phyloP scores from a whole-genome alignment of 2,888 invertebrate species.

The Phaonia tiefii region DNA sequence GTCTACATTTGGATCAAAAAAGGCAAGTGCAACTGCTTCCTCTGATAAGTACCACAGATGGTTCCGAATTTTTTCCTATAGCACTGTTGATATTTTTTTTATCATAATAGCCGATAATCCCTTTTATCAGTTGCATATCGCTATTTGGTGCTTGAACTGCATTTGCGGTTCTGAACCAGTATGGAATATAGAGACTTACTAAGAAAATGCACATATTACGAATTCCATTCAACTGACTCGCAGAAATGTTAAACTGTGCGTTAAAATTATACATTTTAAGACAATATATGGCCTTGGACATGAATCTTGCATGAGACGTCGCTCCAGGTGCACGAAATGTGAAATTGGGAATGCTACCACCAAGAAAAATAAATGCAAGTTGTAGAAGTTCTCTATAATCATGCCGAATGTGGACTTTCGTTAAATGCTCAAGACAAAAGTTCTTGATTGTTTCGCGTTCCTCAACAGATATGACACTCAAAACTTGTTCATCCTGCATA shows the following conservation, averaged over 20 bases:
- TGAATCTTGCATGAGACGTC: background rate
- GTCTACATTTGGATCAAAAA: slow-evolving; percentile 28
- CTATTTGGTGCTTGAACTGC: slow-evolving; percentile 9
- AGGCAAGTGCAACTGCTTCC: slow-evolving; percentile 29
- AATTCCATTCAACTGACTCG: slow-evolving; percentile 25
- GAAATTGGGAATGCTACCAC: background rate
- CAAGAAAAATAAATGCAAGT: slow-evolving; percentile 16
- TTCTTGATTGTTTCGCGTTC: background rate
- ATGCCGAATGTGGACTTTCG: background rate
- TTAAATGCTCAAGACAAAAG: background rate
- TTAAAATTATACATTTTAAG: background rate
- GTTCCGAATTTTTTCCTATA: background rate
- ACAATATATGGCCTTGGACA: background rate
- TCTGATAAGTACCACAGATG: background rate
- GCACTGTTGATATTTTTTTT: background rate
- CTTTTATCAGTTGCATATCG: background rate
- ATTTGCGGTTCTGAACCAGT: slow-evolving; percentile 16
- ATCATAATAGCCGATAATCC: background rate
- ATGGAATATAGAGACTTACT: slow-evolving; percentile 30
- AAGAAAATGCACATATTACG: slow-evolving; percentile 26
- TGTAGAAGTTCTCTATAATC: slow-evolving; percentile 10
- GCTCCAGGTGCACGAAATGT: slow-evolving; percentile 5
- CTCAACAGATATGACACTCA: slow-evolving; percentile 16
- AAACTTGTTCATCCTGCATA: slow-evolving; percentile 33
- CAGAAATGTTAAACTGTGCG: slow-evolving; percentile 21